These are phyloP conservation scores for Craniophora ligustri DNA, from an alignment of 2,888 invertebrate species.

Conservation along the genomic window DNA sequence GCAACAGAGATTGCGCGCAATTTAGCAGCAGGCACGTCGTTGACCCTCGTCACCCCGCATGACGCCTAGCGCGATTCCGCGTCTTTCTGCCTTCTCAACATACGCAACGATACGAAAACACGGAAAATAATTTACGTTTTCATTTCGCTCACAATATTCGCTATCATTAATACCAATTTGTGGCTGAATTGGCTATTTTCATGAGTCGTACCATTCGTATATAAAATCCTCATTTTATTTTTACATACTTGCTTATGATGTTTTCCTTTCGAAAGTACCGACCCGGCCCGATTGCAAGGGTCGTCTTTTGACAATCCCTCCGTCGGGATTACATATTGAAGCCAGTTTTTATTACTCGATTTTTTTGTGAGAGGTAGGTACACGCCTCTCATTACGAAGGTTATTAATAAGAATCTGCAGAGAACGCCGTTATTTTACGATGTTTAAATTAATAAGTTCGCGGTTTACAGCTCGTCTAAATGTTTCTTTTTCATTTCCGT, in stretches of 20 bases:
- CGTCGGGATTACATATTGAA: slow-evolving; percentile 59
- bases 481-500: slow-evolving; percentile 67
- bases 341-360: slow-evolving; percentile 51
- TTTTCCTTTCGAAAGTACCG: slow-evolving; percentile 21
- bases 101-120: slow-evolving; percentile 26
- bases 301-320: slow-evolving; percentile 53
- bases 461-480: slow-evolving; percentile 67
- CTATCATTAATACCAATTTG: no score
- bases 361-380: slow-evolving; percentile 51
- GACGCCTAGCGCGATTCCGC: slow-evolving; percentile 38
- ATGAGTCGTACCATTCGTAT: no score
- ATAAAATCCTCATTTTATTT: slow-evolving; percentile 1
- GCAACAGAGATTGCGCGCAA: slow-evolving; percentile 60
- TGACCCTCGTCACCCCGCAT: slow-evolving; percentile 68
- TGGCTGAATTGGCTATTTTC: background rate
- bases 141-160: slow-evolving; percentile 15
- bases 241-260: background rate
- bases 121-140: slow-evolving; percentile 25
- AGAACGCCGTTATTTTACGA: slow-evolving; percentile 66
- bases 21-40: slow-evolving; percentile 61
- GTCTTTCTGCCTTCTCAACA: slow-evolving; percentile 33
- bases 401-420: slow-evolving; percentile 62
- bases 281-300: slow-evolving; percentile 48
- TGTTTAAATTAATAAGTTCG: slow-evolving; percentile 71
- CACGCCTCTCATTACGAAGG: slow-evolving; percentile 62